Evolutionary conservation across 2,888 invertebrate species (phyloP).

Genomic region (Drosophila ezoana): DNA sequence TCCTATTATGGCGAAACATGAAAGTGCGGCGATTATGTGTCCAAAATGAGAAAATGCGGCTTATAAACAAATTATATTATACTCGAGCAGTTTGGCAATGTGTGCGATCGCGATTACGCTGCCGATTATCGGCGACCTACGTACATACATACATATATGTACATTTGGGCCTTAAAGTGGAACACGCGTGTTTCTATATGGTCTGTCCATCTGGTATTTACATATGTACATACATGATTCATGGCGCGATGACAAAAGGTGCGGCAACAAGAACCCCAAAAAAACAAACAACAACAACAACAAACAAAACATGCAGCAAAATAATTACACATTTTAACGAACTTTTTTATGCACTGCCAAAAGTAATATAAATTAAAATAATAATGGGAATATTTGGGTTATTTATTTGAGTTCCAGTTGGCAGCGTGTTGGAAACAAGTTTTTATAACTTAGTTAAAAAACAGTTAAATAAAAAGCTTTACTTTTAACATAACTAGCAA

Average conservation of each 20-base stretch:
- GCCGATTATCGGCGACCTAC: conserved; percentile 34
- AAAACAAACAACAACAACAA: conserved; percentile 24
- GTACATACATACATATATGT: conserved; percentile 36
- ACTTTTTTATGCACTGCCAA: conserved; percentile 29
- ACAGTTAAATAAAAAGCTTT: too few species aligned
- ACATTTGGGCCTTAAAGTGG: conserved; percentile 64
- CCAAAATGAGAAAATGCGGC: conserved; percentile 32
- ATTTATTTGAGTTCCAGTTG: neutral
- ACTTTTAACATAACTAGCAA: neutral
- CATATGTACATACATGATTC: conserved; percentile 69
- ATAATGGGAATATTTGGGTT: neutral
- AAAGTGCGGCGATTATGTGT: conserved; percentile 23
- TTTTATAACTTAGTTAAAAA: neutral
- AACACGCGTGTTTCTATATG: conserved; percentile 67
- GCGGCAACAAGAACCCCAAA: conserved; percentile 52
- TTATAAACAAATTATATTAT: conserved; percentile 63
- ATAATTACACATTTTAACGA: conserved; percentile 10
- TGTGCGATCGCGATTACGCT: conserved; percentile 34
- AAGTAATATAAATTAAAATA: neutral
- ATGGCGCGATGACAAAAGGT: conserved; percentile 70
- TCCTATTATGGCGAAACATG: conserved; percentile 44
- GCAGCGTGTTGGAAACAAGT: neutral
- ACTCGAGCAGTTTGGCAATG: conserved; percentile 39
- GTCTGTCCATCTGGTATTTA: conserved; percentile 42
- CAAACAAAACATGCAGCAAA: conserved; percentile 26